Evolutionary conservation across 2,113 vertebrate genomes (phyloP), one percentile per base, ranked within the genome.

Genomic region (Pelusios castaneus): DNA sequence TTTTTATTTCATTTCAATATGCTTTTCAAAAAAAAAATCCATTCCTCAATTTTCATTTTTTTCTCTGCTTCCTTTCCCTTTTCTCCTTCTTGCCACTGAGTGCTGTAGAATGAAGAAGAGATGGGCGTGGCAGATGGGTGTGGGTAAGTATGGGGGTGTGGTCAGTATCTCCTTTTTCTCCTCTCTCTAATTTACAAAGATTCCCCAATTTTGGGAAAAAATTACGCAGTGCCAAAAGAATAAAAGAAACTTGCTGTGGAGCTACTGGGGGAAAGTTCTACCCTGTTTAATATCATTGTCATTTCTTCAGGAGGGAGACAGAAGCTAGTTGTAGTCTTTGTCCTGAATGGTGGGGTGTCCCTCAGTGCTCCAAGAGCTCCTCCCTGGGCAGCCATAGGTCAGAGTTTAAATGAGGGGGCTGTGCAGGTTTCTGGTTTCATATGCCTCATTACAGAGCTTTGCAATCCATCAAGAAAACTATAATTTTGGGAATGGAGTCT

Each of bases 311-410:
- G 8, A 29, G 47, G 21, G n/a, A 63, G n/a, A 54, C 24, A 70
- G 38, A 5, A 41, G 41, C 67, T 41, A 75, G 47, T 2, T n/a
- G 31, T 47, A 43, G 41, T 89, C 49, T 77, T 43, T 73, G 73
- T n/a, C 85, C 31, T 0, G 0, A 5, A 5, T 38, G 38, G 6
- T 4, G 17, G 7, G 41, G 24, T n/a, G n/a, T 41, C 5, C 13
- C 2, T 17, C 24, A 63, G 1, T 6, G 11, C 60, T 9, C 31
- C 52, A 49, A 79, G 77, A 49, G 9, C 19, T 9, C 5, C 3
- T 38, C 87, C 25, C 82, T 79, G 70, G 34, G 24, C 51, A 17
- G 2, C 4, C 49, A n/a, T 22, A 43, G 82, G 11, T 63, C 70
- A 38, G 47, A 31, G 2, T 3, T 7, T 3, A 10, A 52, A 2